Conservation (phyloP, 1,140 invertebrate genomes). For the Eulimnadia texana region DNA sequence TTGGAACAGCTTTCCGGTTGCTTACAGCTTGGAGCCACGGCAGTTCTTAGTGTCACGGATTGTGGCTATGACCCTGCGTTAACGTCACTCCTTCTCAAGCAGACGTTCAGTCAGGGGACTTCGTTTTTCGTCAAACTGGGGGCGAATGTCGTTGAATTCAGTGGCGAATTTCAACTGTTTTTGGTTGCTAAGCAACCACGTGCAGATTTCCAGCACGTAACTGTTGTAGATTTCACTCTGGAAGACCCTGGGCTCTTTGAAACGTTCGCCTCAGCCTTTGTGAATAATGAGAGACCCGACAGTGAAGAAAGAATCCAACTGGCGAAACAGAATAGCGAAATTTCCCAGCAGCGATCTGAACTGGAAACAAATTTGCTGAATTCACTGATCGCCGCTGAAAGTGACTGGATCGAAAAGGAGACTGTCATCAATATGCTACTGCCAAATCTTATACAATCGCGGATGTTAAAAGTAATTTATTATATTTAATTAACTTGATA, state of each 20-base stretch:
- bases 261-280: conserved; percentile 5
- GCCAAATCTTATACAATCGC: conserved; percentile 10
- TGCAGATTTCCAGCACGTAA: not conserved
- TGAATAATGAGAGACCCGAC: conserved; percentile 11
- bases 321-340: conserved; percentile 6
- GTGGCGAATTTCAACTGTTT: conserved; percentile 7
- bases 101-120: conserved; percentile 7
- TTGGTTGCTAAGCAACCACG: not conserved
- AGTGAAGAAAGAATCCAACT: conserved; percentile 12
- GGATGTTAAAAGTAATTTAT: conserved; percentile 7
- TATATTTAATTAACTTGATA: no score
- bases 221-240: not conserved
- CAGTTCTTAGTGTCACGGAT: conserved; percentile 1
- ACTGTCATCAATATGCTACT: conserved; percentile 6
- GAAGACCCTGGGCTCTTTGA: conserved; percentile 4
- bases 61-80: not conserved
- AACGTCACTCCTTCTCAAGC: conserved; percentile 6
- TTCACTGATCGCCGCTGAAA: not conserved
- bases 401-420: conserved; percentile 12
- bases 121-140: conserved; percentile 6
- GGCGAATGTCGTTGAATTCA: conserved; percentile 4
- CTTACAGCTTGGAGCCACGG: conserved; percentile 9
- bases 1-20: conserved; percentile 6
- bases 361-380: conserved; percentile 7
- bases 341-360: conserved; percentile 3